Evolutionary conservation across 2,888 invertebrate species (phyloP).

Genomic region (Mythimna pallens): DNA sequence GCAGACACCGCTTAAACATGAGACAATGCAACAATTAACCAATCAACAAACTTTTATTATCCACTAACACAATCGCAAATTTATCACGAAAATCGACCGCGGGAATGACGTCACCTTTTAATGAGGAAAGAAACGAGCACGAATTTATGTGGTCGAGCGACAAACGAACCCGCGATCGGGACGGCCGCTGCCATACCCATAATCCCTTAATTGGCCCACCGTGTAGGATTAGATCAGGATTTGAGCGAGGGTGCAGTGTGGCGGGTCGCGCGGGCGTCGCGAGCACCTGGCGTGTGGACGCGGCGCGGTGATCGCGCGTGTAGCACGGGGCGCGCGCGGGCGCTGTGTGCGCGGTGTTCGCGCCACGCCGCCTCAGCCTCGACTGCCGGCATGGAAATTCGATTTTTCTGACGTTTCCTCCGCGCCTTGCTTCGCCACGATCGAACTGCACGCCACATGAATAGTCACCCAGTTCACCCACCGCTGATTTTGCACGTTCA

Average conservation of each 20-base stretch:
- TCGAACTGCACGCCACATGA: constrained; percentile 89
- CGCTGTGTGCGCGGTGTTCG: constrained; percentile 84
- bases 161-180: constrained; percentile 80
- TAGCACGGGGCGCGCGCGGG: constrained; percentile 81
- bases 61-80: constrained; percentile 63
- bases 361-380: constrained; percentile 89
- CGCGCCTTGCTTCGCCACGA: constrained; percentile 88
- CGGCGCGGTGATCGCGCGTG: constrained; percentile 68
- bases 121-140: constrained; percentile 82
- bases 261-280: constrained; percentile 56
- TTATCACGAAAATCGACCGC: constrained; percentile 78
- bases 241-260: constrained; percentile 70
- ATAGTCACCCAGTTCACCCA: constrained; percentile 71
- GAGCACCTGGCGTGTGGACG: constrained; percentile 67
- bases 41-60: constrained; percentile 60
- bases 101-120: constrained; percentile 88
- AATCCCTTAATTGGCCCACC: constrained; percentile 84
- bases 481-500: constrained; percentile 88
- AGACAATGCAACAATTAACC: constrained; percentile 83
- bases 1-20: constrained; percentile 66
- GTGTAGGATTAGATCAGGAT: constrained; percentile 69
- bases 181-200: constrained; percentile 82
- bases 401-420: constrained; percentile 91
- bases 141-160: constrained; percentile 82
- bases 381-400: constrained; percentile 90